Evolutionary conservation across 2,888 invertebrate species (phyloP), one percentile per base, ranked within the genome.

Genomic region (Empis livida): DNA sequence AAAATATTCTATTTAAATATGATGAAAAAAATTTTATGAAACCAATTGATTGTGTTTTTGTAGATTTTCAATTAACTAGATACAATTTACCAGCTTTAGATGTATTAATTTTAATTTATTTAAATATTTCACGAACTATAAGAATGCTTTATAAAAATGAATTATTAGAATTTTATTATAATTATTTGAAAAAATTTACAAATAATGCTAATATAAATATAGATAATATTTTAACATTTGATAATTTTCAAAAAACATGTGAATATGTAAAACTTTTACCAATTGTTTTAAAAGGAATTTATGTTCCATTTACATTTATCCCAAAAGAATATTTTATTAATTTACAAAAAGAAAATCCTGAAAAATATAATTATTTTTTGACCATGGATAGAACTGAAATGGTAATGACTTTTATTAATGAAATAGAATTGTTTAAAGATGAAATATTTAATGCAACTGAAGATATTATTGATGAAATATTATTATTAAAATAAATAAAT

Each of bases 41-140:
- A 0, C 61, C 64, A 2, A 44, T 71, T 9, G 54, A 65, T 2
- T 59, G 79, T 55, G 53, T 76, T 17, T 57, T 82, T 9, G 73
- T 82, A 2, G 82, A 82, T 61, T 82, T 76, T 56, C 81, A 81
- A 64, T 68, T 78, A 20, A 63, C 73, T 1, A 68, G 76, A 43
- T 80, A 76, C 55, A 73, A 73, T 45, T 78, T 80, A 2, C 76
- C 78, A 3, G 73, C 78, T 11, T 74, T 77, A 17, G 82, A 83
- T 39, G 45, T 57, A 3, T 42, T 53, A n/a, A 40, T 51, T 10
- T 54, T 54, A 38, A 42, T 55, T n/a, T 49, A 56, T 43, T 31
- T 55, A 11, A 54, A 52, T 37, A 40, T 53, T 5, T 39, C 31
- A 17, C 47, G 51, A n/a, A 39, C 45, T 14, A 17, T 76, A 17